phyloP scores from a whole-genome alignment of 1,140 invertebrate genomes.

The Charaxes varanes region DNA sequence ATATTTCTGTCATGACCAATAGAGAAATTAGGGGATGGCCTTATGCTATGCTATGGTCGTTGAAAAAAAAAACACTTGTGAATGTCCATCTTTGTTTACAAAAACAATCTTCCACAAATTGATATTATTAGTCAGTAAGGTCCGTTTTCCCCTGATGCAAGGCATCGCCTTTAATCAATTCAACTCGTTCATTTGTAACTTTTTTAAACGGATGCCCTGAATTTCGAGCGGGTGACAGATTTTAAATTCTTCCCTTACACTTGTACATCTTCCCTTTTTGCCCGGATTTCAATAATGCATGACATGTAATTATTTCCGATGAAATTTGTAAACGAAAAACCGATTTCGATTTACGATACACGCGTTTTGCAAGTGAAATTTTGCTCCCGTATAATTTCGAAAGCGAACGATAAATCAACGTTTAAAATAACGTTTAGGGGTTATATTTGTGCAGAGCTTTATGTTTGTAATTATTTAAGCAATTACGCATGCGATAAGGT shows the following conservation, averaged over 20 bases:
- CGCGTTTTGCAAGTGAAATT: slow-evolving; percentile 36
- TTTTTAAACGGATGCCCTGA: slow-evolving; percentile 54
- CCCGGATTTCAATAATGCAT: slow-evolving; percentile 61
- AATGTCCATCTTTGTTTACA: too few relatives aligned
- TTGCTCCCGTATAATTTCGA: slow-evolving; percentile 34
- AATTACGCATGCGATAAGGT: neutral
- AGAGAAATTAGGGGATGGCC: too few relatives aligned
- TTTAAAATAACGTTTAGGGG: slow-evolving; percentile 25
- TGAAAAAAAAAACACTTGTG: too few relatives aligned
- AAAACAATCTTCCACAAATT: too few relatives aligned
- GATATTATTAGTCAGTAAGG: neutral
- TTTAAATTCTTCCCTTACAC: slow-evolving; percentile 72
- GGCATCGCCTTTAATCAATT: slow-evolving; percentile 51
- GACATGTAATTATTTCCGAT: slow-evolving; percentile 51
- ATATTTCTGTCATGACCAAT: too few relatives aligned
- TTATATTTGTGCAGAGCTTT: slow-evolving; percentile 15
- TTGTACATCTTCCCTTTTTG: slow-evolving; percentile 53
- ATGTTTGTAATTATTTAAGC: slow-evolving; percentile 6
- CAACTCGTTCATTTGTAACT: slow-evolving; percentile 30
- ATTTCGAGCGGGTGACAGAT: slow-evolving; percentile 68
- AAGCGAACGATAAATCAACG: slow-evolving; percentile 30
- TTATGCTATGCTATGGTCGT: too few relatives aligned
- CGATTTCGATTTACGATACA: slow-evolving; percentile 44
- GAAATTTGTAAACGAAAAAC: slow-evolving; percentile 29
- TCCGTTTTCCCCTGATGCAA: neutral